These are phyloP conservation scores for Poeciliopsis presidionis DNA, from an alignment of 2,797 vertebrate species.

Conservation along the genomic window DNA sequence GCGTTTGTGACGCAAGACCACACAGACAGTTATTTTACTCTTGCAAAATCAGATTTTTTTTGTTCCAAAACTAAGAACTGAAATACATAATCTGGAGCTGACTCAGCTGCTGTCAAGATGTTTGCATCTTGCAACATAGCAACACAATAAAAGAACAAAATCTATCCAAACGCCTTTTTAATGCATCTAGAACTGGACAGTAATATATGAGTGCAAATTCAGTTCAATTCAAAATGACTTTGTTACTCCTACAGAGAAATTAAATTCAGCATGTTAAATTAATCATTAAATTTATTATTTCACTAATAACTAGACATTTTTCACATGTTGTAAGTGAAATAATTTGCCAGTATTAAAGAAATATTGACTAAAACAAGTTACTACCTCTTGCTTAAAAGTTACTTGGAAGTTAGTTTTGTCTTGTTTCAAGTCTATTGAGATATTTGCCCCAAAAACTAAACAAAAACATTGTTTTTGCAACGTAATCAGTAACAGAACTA, in stretches of 20 bases:
- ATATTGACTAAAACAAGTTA: no score
- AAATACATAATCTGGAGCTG: conserved; percentile 10
- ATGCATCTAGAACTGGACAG: neutral
- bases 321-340: no score
- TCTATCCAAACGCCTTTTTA: neutral
- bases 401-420: no score
- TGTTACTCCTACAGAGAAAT: neutral
- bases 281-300: neutral
- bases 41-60: conserved; percentile 20
- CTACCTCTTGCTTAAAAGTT: no score
- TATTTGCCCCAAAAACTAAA: no score
- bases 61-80: conserved; percentile 14
- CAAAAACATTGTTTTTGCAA: no score
- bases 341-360: no score
- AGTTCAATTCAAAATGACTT: neutral
- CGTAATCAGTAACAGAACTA: neutral
- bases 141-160: neutral
- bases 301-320: no score
- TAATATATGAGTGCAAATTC: neutral
- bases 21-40: conserved; percentile 32
- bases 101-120: conserved; percentile 5
- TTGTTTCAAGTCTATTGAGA: no score
- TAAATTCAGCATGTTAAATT: neutral
- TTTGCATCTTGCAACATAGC: neutral
- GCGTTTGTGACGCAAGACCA: conserved; percentile 41